phyloP scores from a whole-genome alignment of 2,113 vertebrate genomes.

The Sprattus sprattus region DNA sequence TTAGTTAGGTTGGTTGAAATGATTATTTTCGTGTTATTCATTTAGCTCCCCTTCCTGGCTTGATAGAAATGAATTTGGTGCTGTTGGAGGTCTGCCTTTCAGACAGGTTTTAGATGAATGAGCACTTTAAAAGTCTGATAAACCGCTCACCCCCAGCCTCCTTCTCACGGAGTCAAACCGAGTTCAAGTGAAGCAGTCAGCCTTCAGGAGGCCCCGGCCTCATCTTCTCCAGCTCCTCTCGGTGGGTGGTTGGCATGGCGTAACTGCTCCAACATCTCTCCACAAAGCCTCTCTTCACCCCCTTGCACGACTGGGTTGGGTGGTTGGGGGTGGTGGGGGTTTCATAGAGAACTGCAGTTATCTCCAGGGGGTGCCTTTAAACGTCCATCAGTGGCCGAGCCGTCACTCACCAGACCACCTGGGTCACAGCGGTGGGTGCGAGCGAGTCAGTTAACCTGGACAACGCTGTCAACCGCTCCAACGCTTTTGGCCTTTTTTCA shows the following conservation, averaged over 20 bases:
- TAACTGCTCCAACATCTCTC: background rate
- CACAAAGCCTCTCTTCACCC: slow-evolving; percentile 3
- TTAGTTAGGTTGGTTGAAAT: background rate
- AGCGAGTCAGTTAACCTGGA: background rate
- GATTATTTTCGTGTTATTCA: background rate
- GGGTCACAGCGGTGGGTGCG: background rate
- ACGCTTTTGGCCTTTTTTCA: background rate
- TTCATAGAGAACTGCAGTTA: background rate
- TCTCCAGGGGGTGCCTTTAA: background rate
- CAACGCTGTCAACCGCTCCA: background rate
- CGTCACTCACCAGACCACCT: background rate
- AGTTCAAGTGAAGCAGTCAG: background rate
- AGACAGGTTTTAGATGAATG: background rate
- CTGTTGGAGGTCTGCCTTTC: background rate
- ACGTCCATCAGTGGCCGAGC: background rate
- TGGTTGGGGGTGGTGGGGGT: background rate
- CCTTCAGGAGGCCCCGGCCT: background rate
- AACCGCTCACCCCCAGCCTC: background rate
- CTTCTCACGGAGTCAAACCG: background rate
- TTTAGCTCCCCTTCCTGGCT: background rate
- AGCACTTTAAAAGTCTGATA: slow-evolving; percentile 10
- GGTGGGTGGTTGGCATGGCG: background rate
- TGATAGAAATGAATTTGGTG: background rate
- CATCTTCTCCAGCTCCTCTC: background rate
- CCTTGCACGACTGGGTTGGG: background rate